Evolutionary conservation across 2,888 invertebrate genomes (phyloP), one percentile per base, ranked within the genome.

Genomic region (Bruchidius siliquastri): DNA sequence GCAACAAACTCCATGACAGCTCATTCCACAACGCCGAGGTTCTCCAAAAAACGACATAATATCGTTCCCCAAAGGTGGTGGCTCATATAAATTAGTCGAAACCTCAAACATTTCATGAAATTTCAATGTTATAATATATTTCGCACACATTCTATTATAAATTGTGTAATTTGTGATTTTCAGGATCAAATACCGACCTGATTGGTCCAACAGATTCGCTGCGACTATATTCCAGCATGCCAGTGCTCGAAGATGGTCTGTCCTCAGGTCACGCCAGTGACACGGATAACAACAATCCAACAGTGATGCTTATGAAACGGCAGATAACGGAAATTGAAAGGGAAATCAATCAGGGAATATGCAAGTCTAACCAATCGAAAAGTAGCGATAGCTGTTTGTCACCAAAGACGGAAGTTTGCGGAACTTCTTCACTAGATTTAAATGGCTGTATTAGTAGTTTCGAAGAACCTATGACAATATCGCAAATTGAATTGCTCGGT

Each of bases 181-280:
- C 79, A 88, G 89, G 89, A 79, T 87, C 89, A 72, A 89, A 88
- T 26, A 90, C 90, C 70, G 90, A 89, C 80, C 83, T 91, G 72
- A 90, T 90, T 69, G 89, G 90, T 76, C 90, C 90, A 80, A 90
- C 89, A 69, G 91, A 91, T 84, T 90, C 91, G 82, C 88, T 91
- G 67, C 90, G 90, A 85, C 90, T 91, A 87, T 93, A 90, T 87
- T 92, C 91, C 71, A 92, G 92, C 81, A 94, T 98, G 94, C 98
- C 98, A 0, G 93, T 96, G 20, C 91, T 98, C 69, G 97, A 97
- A 85, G 98, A 98, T 86, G 97, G 97, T 0, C 88, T 98, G 74
- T 97, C 97, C 0, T 97, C 97, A 67, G 97, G 97, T 0, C 97
- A 97, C 84, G 96, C 93, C 0, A 96, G 96, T 77, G 97, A 97